Base-by-base conservation (phyloP, 2,797 vertebrate species). In the Gobionotothen gibberifrons region DNA sequence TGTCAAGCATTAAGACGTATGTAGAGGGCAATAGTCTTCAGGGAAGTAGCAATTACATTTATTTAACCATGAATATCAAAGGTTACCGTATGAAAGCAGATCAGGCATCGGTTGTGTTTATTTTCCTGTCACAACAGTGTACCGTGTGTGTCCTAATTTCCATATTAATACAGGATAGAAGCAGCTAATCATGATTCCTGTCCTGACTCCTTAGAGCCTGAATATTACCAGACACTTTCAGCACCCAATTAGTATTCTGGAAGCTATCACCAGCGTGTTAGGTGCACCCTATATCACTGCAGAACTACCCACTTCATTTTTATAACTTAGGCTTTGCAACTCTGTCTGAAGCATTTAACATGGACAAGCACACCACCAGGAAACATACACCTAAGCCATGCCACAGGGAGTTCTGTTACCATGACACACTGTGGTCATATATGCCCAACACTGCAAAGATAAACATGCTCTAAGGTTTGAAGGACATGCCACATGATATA, bases 281-380 rank as follows among this genome's bases (percentile, higher is more conserved):
- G 17, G 63, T 36, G 43, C 55, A 62, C 58, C 68, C 46, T 49
- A 53, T 64, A 80, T 76, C 61, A 71, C 9, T 57, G 67, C 66
- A 74, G 64, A 79, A 36, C 32, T 58, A 74, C 59, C 62, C 82
- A 56, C 51, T 88, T 83, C 78, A 36, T 36, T 78, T 84, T 85
- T 86, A 83, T 83, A 85, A 76, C 66, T 15, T 22, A 64, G 69
- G 67, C 71, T 86, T 85, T 72, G 49, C 70, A 72, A 64, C 72
- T 67, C 58, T 76, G 77, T 32, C 61, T 40, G 55, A 32, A 53
- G 48, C 69, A 29, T 74, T 85, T 55, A 82, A 82, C 76, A 49
- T 61, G 22, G 22, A 53, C 17, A 49, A 60, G 12, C 32, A 49
- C 53, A 73, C 9, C 49, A 59, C 21, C 17, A 22, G 39, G 70